These are phyloP conservation scores for Venustoraphidia nigricollis DNA, from an alignment of 2,888 invertebrate genomes.

Conservation along the genomic window DNA sequence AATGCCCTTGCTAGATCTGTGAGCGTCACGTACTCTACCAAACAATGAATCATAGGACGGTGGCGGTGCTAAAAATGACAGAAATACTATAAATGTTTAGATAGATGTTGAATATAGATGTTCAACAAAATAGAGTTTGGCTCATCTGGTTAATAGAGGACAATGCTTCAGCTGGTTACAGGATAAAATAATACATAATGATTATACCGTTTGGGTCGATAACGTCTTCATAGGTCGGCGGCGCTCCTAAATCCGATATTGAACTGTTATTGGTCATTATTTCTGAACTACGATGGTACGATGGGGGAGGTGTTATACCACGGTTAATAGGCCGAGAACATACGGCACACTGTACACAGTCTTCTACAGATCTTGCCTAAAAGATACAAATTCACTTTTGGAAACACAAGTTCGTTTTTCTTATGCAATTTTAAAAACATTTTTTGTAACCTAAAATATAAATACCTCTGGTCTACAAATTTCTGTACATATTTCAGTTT, in stretches of 20 bases:
- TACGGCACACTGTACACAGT: too few relatives aligned
- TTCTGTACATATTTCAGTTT: too few relatives aligned
- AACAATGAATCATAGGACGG: conserved; percentile 52
- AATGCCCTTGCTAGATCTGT: conserved; percentile 39
- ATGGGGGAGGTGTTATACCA: conserved; percentile 19
- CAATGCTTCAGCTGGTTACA: too few relatives aligned
- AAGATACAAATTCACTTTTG: too few relatives aligned
- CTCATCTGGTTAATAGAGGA: not conserved
- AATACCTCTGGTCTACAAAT: too few relatives aligned
- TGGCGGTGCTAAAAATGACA: conserved; percentile 34
- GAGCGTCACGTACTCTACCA: conserved; percentile 44
- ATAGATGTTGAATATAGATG: not conserved
- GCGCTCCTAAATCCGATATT: conserved; percentile 28
- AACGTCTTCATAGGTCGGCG: conserved; percentile 46
- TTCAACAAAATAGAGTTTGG: not conserved
- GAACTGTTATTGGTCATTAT: conserved; percentile 17
- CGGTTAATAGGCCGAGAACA: not conserved
- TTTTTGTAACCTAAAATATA: too few relatives aligned
- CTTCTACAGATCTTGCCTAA: too few relatives aligned
- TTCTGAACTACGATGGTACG: conserved; percentile 19
- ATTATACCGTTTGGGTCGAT: conserved; percentile 40
- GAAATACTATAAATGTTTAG: not conserved
- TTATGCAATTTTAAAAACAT: too few relatives aligned
- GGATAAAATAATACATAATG: not conserved
- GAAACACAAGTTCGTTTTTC: too few relatives aligned